Evolutionary conservation across 35 echinoderm and acorn worm genomes (phyloP).

Genomic region (Ptychodera flava): DNA sequence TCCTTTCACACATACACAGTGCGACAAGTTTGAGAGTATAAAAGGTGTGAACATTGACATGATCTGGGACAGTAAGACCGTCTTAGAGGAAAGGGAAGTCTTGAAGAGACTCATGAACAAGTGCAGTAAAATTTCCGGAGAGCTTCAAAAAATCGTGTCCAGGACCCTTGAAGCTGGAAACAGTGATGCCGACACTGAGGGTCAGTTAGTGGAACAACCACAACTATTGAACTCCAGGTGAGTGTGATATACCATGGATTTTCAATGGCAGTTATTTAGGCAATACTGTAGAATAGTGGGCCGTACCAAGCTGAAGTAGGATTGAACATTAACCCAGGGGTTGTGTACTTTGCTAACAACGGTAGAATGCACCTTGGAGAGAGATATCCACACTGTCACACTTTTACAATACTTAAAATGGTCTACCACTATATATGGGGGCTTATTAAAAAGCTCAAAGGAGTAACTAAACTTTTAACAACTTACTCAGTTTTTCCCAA

Average conservation of each 20-base stretch:
- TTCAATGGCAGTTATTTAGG: background rate
- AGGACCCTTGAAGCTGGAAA: background rate
- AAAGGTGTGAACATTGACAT: constrained; percentile 27
- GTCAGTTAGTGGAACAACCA: constrained; percentile 41
- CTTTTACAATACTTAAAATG: too few species aligned
- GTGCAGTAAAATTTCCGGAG: constrained; percentile 41
- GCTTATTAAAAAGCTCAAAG: too few species aligned
- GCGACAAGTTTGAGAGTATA: constrained; percentile 27
- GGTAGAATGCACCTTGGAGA: too few species aligned
- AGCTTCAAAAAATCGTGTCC: constrained; percentile 2
- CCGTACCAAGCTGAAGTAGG: background rate
- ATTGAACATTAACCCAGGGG: too few species aligned
- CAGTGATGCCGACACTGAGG: constrained; percentile 7
- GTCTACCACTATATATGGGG: too few species aligned
- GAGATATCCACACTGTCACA: too few species aligned
- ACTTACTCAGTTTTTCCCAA: too few species aligned
- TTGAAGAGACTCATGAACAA: constrained; percentile 46
- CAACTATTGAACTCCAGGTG: constrained; percentile 33
- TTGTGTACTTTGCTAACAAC: too few species aligned
- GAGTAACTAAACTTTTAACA: too few species aligned
- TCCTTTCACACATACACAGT: too few species aligned
- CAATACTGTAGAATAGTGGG: background rate
- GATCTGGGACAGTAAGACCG: constrained; percentile 54
- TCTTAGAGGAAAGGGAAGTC: constrained; percentile 53
- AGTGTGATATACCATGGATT: background rate